Evolutionary conservation across 2,113 vertebrate genomes (phyloP).

Genomic region (Charadrius vociferus): DNA sequence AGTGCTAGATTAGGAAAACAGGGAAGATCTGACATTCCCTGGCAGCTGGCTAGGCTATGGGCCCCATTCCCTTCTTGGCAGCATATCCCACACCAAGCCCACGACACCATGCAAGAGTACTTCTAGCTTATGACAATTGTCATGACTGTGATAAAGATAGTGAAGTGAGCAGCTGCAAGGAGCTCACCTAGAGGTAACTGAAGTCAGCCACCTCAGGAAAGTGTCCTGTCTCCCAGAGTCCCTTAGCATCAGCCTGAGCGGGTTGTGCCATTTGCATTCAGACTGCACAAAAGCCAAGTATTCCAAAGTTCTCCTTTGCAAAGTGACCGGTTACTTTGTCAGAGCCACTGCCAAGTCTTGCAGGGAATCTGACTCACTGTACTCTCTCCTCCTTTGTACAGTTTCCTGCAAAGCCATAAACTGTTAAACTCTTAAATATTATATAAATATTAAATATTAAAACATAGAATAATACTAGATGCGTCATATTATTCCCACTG

Average conservation of each 20-base stretch:
- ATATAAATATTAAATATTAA: neutral
- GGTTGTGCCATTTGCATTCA: neutral
- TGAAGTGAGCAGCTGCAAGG: neutral
- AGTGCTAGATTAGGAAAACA: neutral
- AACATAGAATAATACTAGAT: neutral
- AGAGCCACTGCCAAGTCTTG: neutral
- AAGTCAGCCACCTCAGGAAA: neutral
- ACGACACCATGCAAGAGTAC: neutral
- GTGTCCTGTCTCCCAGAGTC: neutral
- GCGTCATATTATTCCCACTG: neutral
- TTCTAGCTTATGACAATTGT: neutral
- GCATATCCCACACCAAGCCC: neutral
- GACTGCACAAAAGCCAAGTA: neutral
- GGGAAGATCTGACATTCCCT: too few relatives aligned
- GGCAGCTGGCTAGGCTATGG: fast-evolving
- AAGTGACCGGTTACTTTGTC: neutral
- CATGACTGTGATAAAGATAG: neutral
- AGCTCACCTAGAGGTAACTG: neutral
- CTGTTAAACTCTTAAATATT: neutral
- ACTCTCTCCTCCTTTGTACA: neutral
- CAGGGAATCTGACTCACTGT: neutral
- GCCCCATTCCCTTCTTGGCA: neutral
- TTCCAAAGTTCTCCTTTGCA: neutral
- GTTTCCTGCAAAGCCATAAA: neutral
- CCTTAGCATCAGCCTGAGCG: neutral